Conservation (phyloP, 1,140 invertebrate genomes). For the Andricus grossulariae region DNA sequence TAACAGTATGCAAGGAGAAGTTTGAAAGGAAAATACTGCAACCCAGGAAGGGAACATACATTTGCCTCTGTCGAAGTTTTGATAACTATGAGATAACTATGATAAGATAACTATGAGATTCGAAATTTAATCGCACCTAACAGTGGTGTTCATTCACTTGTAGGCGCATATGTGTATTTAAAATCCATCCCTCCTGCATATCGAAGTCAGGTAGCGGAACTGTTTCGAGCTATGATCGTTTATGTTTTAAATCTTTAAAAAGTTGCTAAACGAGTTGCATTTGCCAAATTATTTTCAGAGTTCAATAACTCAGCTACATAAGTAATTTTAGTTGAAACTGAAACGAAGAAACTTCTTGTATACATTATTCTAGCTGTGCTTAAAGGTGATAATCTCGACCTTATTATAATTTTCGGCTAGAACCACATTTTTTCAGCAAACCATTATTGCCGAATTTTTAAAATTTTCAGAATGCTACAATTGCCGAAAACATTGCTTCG, state of each 20-base stretch:
- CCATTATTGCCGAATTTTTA: too few relatives aligned
- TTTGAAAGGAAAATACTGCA: slow-evolving; percentile 39
- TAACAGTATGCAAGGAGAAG: slow-evolving; percentile 38
- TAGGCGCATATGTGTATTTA: slow-evolving; percentile 44
- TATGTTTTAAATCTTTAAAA: slow-evolving; percentile 43
- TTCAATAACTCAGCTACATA: slow-evolving; percentile 33
- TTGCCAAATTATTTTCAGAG: slow-evolving; percentile 45
- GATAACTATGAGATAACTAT: slow-evolving; percentile 49
- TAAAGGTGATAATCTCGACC: slow-evolving; percentile 46
- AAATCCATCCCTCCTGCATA: slow-evolving; percentile 48
- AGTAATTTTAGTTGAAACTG: slow-evolving; percentile 37
- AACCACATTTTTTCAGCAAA: too few relatives aligned
- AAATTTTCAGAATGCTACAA: too few relatives aligned
- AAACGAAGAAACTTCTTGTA: slow-evolving; percentile 31
- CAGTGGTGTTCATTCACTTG: slow-evolving; percentile 47
- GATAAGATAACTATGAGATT: too few relatives aligned
- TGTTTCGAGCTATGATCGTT: slow-evolving; percentile 49
- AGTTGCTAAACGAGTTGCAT: slow-evolving; percentile 43
- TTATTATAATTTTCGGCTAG: slow-evolving; percentile 37
- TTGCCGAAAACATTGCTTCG: too few relatives aligned
- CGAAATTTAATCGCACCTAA: slow-evolving; percentile 39
- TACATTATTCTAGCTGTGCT: slow-evolving; percentile 47
- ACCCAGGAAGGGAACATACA: slow-evolving; percentile 36
- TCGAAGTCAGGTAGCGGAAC: slow-evolving; percentile 44
- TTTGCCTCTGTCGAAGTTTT: slow-evolving; percentile 46